phyloP scores from a whole-genome alignment of 2,888 invertebrate species.

The Ectemnius continuus region DNA sequence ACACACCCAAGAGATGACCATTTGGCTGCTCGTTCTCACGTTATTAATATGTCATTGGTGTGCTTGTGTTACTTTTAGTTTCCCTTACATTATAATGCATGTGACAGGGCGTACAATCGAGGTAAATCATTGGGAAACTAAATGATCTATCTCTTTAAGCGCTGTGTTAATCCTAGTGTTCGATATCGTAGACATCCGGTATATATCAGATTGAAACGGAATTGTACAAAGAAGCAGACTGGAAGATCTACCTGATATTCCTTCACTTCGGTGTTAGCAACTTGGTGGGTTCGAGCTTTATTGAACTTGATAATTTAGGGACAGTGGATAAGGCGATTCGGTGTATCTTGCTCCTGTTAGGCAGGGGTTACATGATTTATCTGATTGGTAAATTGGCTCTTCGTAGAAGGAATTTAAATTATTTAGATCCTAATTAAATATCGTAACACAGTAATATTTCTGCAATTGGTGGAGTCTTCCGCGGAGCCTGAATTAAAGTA shows the following conservation, averaged over 20 bases:
- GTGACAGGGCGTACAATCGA: constrained; percentile 46
- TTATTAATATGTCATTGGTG: constrained; percentile 69
- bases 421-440: background rate
- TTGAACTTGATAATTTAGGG: constrained; percentile 56
- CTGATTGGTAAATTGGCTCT: constrained; percentile 66
- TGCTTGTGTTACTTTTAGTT: constrained; percentile 64
- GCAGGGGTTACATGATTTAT: constrained; percentile 65
- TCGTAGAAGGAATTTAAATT: constrained; percentile 47
- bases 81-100: constrained; percentile 65
- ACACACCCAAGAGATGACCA: constrained; percentile 50
- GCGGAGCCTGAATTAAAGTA: constrained; percentile 78
- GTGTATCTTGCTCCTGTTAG: constrained; percentile 63
- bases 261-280: constrained; percentile 68
- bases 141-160: background rate
- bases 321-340: constrained; percentile 61
- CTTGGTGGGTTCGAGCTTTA: constrained; percentile 66
- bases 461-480: constrained; percentile 76
- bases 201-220: constrained; percentile 52
- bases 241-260: constrained; percentile 62
- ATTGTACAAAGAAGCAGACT: constrained; percentile 45
- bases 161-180: background rate
- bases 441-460: constrained; percentile 71
- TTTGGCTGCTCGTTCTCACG: constrained; percentile 66
- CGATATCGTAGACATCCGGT: constrained; percentile 52
- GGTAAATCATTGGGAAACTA: constrained; percentile 42